Percentiles rank a stretch among this genome's conserved stretches.
Conservation (phyloP, 2,113 vertebrate species). For the Pseudois nayaur region DNA sequence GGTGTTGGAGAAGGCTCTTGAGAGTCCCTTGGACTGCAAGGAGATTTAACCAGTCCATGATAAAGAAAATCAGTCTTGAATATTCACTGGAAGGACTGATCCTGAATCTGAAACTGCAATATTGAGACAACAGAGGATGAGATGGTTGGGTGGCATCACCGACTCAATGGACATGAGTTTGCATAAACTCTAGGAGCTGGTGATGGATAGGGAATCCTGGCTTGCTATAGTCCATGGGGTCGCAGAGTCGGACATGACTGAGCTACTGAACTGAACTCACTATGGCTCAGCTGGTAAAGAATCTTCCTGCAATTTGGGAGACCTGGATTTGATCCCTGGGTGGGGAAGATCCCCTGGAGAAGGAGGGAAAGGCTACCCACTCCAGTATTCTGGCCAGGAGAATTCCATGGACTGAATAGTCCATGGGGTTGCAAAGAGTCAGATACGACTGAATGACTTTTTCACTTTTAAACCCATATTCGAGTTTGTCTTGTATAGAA, state of each 20-base stretch:
- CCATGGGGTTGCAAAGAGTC: background rate
- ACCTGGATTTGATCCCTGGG: background rate
- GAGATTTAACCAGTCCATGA: background rate
- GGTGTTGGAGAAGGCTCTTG: background rate
- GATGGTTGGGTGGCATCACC: background rate
- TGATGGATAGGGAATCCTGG: background rate
- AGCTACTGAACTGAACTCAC: background rate
- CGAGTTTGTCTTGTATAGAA: background rate
- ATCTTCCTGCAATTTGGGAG: background rate
- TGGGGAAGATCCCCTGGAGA: background rate
- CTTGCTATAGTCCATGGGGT: background rate
- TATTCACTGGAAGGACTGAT: background rate
- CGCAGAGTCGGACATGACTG: fast-evolving
- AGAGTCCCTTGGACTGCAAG: background rate
- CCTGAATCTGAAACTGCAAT: background rate
- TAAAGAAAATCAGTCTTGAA: background rate
- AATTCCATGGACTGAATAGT: background rate
- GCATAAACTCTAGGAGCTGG: background rate
- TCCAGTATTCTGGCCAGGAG: background rate
- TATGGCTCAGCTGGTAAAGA: background rate
- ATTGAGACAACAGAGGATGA: background rate
- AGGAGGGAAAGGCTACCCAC: background rate
- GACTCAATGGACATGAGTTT: background rate
- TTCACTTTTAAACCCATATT: background rate
- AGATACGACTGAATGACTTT: background rate